Conservation (phyloP, 2,797 vertebrate species). For the Loriculus beryllinus region DNA sequence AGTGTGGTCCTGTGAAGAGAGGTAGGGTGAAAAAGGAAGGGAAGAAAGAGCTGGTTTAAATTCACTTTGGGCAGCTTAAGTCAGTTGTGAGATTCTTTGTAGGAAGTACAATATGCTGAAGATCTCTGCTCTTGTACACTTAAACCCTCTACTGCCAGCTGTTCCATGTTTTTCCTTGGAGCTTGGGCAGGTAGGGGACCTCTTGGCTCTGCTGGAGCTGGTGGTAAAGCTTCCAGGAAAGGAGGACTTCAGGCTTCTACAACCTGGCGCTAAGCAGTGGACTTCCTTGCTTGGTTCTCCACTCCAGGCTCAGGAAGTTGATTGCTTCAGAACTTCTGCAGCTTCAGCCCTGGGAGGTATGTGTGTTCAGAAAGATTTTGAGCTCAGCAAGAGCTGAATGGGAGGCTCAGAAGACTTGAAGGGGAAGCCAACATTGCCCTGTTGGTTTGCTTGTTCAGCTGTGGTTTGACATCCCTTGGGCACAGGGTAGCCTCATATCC, state of each 20-base stretch:
- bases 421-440: background rate
- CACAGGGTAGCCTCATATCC: background rate
- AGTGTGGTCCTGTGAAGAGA: background rate
- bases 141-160: background rate
- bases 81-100: background rate
- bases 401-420: background rate
- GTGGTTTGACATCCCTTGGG: background rate
- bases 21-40: background rate
- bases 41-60: background rate
- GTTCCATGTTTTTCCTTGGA: background rate
- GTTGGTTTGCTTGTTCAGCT: background rate
- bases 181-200: background rate
- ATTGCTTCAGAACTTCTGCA: background rate
- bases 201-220: background rate
- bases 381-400: background rate
- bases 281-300: background rate
- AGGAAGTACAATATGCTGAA: background rate
- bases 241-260: background rate
- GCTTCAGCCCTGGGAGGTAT: background rate
- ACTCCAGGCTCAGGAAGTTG: background rate
- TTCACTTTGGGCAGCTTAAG: background rate
- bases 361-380: background rate
- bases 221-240: background rate
- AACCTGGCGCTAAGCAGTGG: fast-evolving
- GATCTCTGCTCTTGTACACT: background rate